phyloP scores from a whole-genome alignment of 2,797 vertebrate species.

The Scomberomorus guttatus region DNA sequence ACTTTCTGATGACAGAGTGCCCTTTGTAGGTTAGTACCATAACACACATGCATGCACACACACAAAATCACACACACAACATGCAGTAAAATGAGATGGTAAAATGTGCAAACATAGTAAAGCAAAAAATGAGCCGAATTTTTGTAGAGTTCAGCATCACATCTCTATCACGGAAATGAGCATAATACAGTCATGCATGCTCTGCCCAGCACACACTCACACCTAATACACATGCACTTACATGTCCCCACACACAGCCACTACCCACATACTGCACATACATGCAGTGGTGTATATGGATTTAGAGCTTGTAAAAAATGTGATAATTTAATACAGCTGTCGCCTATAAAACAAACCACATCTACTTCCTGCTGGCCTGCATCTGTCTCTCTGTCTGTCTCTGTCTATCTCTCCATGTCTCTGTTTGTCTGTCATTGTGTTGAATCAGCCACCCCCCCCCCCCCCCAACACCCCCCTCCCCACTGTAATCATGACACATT shows the following conservation, averaged over 20 bases:
- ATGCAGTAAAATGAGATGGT: too few species aligned
- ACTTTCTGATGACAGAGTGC: too few species aligned
- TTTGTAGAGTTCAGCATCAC: background rate
- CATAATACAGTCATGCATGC: background rate
- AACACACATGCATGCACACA: too few species aligned
- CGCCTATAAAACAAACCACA: constrained; percentile 64
- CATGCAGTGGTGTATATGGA: constrained; percentile 7
- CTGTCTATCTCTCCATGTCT: background rate
- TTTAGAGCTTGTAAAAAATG: constrained; percentile 56
- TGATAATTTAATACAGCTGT: constrained; percentile 65
- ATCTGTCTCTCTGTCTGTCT: background rate
- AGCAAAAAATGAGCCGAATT: background rate
- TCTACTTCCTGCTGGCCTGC: constrained; percentile 50
- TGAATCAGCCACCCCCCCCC: background rate
- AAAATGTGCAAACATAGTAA: background rate
- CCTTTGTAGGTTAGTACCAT: too few species aligned
- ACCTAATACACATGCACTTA: background rate
- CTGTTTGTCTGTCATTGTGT: background rate
- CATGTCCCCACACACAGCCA: background rate
- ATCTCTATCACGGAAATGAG: background rate
- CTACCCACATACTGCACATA: background rate
- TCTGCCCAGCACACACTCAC: too few species aligned
- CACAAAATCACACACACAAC: too few species aligned
- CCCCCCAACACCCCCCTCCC: background rate
- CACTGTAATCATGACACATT: background rate